phyloP scores from a whole-genome alignment of 2,113 vertebrate genomes.

The Pterophyllum scalare region DNA sequence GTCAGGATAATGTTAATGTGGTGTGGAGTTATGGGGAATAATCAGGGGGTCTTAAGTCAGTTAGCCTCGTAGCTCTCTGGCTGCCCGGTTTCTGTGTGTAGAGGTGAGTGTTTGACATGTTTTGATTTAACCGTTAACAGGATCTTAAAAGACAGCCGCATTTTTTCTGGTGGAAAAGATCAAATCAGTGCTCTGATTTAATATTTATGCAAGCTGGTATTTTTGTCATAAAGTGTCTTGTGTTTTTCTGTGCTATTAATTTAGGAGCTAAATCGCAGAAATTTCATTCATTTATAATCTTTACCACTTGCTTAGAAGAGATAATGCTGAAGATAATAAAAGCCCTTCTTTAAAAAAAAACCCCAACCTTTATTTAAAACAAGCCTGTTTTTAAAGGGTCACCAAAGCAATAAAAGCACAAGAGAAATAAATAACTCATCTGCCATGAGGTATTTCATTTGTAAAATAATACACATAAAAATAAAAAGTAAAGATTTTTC shows the following conservation, averaged over 20 bases:
- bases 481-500: neutral
- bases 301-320: too few relatives aligned
- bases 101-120: conserved; percentile 8
- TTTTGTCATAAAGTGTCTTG: neutral
- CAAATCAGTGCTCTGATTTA: neutral
- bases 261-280: neutral
- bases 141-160: neutral
- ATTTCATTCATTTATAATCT: too few relatives aligned
- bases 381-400: neutral
- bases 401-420: neutral
- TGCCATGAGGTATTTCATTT: neutral
- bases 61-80: conserved; percentile 11
- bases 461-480: neutral
- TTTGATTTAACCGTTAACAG: neutral
- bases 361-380: neutral
- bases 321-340: too few relatives aligned
- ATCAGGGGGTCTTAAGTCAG: neutral
- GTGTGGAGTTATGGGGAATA: neutral
- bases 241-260: neutral
- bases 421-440: neutral
- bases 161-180: neutral
- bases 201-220: neutral
- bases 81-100: neutral
- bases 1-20: neutral
- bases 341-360: too few relatives aligned